Conservation (phyloP, 2,888 invertebrate species). For the Leucophenga montana region DNA sequence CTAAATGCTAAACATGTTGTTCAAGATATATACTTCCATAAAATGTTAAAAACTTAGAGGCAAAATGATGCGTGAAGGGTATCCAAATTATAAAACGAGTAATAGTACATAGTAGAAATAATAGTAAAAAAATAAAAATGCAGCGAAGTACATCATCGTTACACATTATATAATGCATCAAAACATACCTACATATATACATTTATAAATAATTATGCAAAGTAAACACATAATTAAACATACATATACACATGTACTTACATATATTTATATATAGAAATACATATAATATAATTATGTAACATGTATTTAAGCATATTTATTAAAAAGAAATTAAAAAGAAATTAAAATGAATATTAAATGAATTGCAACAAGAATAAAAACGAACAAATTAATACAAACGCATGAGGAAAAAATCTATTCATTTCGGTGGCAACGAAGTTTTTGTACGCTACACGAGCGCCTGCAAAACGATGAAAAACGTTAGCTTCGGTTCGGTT, state of each 20-base stretch:
- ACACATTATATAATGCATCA: not conserved
- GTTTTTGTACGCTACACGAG: too few species aligned
- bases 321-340: conserved; percentile 54
- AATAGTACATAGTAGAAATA: not conserved
- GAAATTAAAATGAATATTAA: conserved; percentile 35
- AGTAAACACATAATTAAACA: not conserved
- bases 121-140: conserved; percentile 9
- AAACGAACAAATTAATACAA: conserved; percentile 24
- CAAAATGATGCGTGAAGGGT: not conserved
- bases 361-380: conserved; percentile 32
- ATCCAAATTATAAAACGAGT: not conserved
- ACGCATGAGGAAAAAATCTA: conserved; percentile 44
- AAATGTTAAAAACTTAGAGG: conserved; percentile 7
- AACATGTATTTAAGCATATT: conserved; percentile 62
- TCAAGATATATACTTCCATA: conserved; percentile 30
- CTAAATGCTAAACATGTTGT: too few species aligned
- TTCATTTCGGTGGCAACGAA: too few species aligned
- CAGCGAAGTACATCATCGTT: not conserved
- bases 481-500: too few species aligned
- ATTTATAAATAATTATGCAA: not conserved
- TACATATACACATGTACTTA: not conserved
- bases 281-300: conserved; percentile 46
- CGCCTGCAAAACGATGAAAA: too few species aligned
- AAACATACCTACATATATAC: conserved; percentile 13
- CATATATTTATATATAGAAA: conserved; percentile 44